Evolutionary conservation across 2,888 invertebrate genomes (phyloP), one percentile per base, ranked within the genome.

Genomic region (Melanchra persicariae): DNA sequence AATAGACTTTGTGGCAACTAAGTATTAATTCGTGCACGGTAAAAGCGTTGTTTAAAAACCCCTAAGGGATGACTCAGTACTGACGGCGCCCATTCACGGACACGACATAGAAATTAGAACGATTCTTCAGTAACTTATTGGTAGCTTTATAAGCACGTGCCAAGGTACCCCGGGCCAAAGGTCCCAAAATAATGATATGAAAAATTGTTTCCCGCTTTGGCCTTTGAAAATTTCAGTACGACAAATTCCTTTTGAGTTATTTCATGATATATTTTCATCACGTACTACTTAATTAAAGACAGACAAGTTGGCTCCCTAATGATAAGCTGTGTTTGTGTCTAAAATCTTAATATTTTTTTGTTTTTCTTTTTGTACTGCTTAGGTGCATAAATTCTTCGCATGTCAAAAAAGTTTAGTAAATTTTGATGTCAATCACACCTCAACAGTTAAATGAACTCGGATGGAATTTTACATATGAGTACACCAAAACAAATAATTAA

Each of bases 221-320:
- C n/a, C 24, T 73, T 76, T 67, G 12, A 47, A 26, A 22, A 40
- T 59, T 15, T 76, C 10, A 0, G 15, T 47, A 54, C 54, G 10
- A 59, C 8, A 67, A 73, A 73, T 76, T 75, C 15, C n/a, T 47
- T 40, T 66, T 52, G 12, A 58, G 10, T 51, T 76, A 51, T 77
- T 22, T 51, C 7, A 30, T 62, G 0, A 22, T 30, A 22, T 77
- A 62, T 77, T 43, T 70, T 55, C 12, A 59, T 37, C 63, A 54
- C 26, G 54, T 63, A 22, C 7, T 19, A 22, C 30, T 55, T 70
- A 55, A 77, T 77, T 63, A 70, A 15, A 55, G 22, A 70, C 6
- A 70, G 70, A 63, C 49, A 77, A 37, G 9, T 49, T 59, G 8
- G 37, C n/a, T 22, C 12, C 24, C 26, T 24, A 30, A 47, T 12